A percentile compares a stretch with the other conserved stretches of the same genome.
These are phyloP conservation scores for Cyprinella venusta DNA, from an alignment of 2,797 vertebrate species.

Conservation along the genomic window DNA sequence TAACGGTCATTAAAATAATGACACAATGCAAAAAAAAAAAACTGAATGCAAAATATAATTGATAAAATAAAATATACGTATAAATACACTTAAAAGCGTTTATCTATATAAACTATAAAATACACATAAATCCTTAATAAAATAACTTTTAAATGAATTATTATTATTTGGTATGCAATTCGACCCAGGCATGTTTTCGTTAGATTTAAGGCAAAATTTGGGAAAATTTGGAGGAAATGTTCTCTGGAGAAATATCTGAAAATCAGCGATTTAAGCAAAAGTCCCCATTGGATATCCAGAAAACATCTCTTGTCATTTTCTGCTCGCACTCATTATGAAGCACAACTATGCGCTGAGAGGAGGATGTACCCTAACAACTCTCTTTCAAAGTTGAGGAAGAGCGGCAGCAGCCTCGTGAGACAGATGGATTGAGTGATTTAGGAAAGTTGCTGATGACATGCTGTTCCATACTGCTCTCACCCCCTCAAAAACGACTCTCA, in stretches of 20 bases:
- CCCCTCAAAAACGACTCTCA: slow-evolving; percentile 61
- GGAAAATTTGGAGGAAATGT: neutral
- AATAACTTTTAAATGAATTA: neutral
- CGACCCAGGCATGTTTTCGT: neutral
- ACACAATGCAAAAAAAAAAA: too few species aligned
- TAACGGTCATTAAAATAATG: too few species aligned
- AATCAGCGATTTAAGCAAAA: slow-evolving; percentile 13
- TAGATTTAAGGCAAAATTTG: neutral
- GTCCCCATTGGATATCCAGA: neutral
- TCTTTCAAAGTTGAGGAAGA: slow-evolving; percentile 32
- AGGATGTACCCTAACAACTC: slow-evolving; percentile 23
- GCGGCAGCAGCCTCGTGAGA: slow-evolving; percentile 40
- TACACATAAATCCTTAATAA: neutral
- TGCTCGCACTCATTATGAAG: slow-evolving; percentile 30
- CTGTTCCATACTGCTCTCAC: slow-evolving; percentile 67
- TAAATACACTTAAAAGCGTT: too few species aligned
- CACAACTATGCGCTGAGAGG: slow-evolving; percentile 15
- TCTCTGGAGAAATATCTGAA: neutral
- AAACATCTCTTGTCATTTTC: slow-evolving; percentile 37
- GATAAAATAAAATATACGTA: too few species aligned
- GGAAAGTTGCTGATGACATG: slow-evolving; percentile 72
- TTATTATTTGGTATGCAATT: neutral
- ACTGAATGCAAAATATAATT: too few species aligned
- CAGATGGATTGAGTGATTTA: slow-evolving; percentile 70
- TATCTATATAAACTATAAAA: too few species aligned